phyloP scores from a whole-genome alignment of 2,113 vertebrate genomes.

The Pampusana beccarii region DNA sequence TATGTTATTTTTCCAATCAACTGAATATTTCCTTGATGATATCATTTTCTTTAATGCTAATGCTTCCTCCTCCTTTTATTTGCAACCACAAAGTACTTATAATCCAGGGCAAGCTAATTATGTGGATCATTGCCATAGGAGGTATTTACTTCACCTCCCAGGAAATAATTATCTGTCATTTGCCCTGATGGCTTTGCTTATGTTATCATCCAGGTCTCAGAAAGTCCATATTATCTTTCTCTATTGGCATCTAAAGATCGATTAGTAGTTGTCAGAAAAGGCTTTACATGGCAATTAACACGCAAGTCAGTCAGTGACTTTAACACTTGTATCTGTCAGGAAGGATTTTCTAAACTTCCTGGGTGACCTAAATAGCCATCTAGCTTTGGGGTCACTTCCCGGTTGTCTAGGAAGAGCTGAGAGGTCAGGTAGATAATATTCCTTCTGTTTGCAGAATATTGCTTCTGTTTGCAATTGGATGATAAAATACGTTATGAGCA shows the following conservation, averaged over 20 bases:
- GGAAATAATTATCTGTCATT: slow-evolving; percentile 35
- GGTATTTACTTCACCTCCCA: slow-evolving; percentile 11
- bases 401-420: neutral
- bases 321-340: neutral
- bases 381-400: neutral
- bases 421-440: neutral
- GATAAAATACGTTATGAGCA: neutral
- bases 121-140: neutral
- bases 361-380: neutral
- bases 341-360: neutral
- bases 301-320: neutral
- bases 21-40: neutral
- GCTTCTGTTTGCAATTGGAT: neutral
- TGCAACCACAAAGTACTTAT: neutral
- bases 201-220: neutral
- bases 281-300: neutral
- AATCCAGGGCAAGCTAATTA: slow-evolving; percentile 21
- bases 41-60: neutral
- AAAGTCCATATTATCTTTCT: slow-evolving; percentile 4
- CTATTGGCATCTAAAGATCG: neutral
- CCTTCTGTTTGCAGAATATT: neutral
- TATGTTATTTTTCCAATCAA: neutral
- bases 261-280: neutral
- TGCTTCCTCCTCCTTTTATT: neutral
- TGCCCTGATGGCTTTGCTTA: slow-evolving; percentile 20